Conservation (phyloP, 2,888 invertebrate species). For the Uropetala carovei region DNA sequence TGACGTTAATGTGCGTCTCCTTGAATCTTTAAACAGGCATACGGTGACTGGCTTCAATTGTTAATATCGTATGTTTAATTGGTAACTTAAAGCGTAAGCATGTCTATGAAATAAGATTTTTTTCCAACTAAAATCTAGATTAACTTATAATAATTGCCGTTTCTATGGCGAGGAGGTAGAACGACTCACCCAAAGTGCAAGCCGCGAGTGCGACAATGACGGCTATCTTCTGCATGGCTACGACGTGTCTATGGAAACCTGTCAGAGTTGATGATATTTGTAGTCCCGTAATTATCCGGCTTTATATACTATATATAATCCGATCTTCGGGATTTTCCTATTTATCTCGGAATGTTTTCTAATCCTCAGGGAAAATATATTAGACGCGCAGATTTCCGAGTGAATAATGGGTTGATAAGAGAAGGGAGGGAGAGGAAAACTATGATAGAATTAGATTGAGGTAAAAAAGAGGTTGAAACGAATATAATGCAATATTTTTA, state of each 20-base stretch:
- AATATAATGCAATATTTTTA: not conserved
- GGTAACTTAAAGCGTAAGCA: too few species aligned
- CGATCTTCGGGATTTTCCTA: not conserved
- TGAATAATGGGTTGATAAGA: not conserved
- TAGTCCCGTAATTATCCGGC: not conserved
- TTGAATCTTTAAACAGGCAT: too few species aligned
- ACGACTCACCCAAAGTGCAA: slow-evolving; percentile 3
- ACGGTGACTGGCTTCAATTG: too few species aligned
- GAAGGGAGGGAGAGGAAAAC: not conserved
- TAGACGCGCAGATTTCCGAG: not conserved
- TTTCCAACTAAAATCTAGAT: too few species aligned
- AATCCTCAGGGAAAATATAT: not conserved
- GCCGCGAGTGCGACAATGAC: not conserved
- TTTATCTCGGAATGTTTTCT: not conserved
- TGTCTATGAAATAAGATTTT: too few species aligned
- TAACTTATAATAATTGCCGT: too few species aligned
- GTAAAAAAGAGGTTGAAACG: not conserved
- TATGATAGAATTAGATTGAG: not conserved
- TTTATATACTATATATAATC: not conserved
- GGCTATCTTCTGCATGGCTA: not conserved
- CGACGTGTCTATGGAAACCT: too few species aligned
- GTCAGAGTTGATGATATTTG: too few species aligned
- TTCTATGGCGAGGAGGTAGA: not conserved
- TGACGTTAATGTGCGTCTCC: too few species aligned
- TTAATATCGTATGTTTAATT: too few species aligned